Evolutionary conservation across 2,888 invertebrate genomes (phyloP), one percentile per base, ranked within the genome.

Genomic region (Eilema sororculum): DNA sequence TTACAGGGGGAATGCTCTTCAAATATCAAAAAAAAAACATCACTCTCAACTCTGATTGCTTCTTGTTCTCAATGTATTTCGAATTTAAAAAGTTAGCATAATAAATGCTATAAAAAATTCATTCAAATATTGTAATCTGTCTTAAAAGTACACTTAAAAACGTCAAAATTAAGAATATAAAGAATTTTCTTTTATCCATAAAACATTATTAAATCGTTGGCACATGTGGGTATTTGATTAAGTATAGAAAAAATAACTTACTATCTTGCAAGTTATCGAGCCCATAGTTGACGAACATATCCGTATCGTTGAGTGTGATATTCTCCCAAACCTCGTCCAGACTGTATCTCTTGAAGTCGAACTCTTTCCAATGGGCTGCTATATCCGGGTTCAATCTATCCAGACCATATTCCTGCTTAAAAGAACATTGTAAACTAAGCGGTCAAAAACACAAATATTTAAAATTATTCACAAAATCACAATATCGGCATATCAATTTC

Each of bases 261-360:
- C 96, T 96, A 0, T 88, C 82, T 24, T 65, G 22, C 0, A 86
- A 82, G 0, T 93, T 93, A 75, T 95, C 91, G n/a, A 97, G 93
- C 0, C 96, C 96, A 74, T 94, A 96, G 52, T 95, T 89, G 9
- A 93, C 88, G 71, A 97, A 95, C 58, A 96, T 95, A 70, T 97
- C 97, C 0, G 89, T 77, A 4, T 91, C 84, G 0, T 89, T 89
- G 78, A 95, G 97, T 0, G 97, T 97, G 20, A 96, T 95, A 58
- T 96, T 96, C 0, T 95, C 89, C 91, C 97, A 97, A 58, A 97
- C 94, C 5, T 96, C 93, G 5, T 96, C 93, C 33, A 97, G 82
- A 0, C 94, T 91, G 3, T 92, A 84, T n/a, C 91, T 90, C 0
- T 93, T 92, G 87, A 96, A 97, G 63, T 96, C 95, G 89, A 96